Evolutionary conservation across 2,797 vertebrate genomes (phyloP).

Genomic region (Danio albolineatus): DNA sequence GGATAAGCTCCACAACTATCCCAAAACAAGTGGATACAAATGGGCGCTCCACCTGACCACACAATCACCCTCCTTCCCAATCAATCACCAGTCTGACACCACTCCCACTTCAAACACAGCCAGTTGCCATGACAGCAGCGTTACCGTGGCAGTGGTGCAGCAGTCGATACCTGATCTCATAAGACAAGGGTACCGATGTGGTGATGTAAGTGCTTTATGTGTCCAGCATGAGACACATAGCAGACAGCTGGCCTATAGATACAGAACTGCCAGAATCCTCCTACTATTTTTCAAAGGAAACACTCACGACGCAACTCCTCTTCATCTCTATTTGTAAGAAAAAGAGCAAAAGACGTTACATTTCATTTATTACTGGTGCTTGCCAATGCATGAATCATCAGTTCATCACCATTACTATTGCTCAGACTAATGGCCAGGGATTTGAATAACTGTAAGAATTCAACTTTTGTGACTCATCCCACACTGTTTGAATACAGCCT

Average conservation of each 20-base stretch:
- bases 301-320: not conserved
- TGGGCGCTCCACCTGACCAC: not conserved
- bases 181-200: not conserved
- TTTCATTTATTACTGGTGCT: not conserved
- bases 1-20: not conserved
- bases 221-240: not conserved
- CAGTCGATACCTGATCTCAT: constrained; percentile 36
- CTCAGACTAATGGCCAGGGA: not conserved
- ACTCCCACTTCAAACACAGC: constrained; percentile 24
- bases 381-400: not conserved
- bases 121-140: constrained; percentile 25
- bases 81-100: constrained; percentile 29
- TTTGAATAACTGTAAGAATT: not conserved
- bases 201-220: constrained; percentile 24
- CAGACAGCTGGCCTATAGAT: constrained; percentile 14
- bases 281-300: not conserved
- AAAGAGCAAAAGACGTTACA: not conserved
- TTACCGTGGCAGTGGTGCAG: constrained; percentile 32
- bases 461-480: not conserved
- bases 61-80: constrained; percentile 3
- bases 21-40: not conserved
- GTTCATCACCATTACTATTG: not conserved
- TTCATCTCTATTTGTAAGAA: no score
- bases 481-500: not conserved
- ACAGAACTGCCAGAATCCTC: not conserved